Base-by-base conservation (phyloP, 2,888 invertebrate genomes). In the Scotopteryx bipunctaria region DNA sequence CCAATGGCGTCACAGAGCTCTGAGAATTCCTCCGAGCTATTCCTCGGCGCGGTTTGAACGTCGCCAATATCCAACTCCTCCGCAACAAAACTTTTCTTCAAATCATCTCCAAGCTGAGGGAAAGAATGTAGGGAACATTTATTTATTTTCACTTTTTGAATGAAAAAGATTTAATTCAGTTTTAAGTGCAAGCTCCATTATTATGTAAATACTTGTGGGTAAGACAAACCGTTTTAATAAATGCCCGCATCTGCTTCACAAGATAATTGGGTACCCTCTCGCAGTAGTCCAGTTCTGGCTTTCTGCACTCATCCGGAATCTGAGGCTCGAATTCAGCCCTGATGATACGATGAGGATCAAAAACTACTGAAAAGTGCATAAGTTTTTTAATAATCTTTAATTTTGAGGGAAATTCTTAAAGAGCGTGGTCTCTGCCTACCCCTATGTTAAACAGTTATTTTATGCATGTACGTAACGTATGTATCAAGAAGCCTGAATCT, bases 41-140 rank as follows among this genome's bases (percentile, higher is more conserved):
- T 80, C 6, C 92, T 81, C 52, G 91, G 86, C 1, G 81, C 78
- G 17, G 92, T 84, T 32, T 91, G 80, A 0, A 81, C 80, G 0
- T 86, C 86, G 11, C 78, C 44, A 9, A 76, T 63, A n/a, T 86
- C 82, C 13, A 76, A 33, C 35, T 66, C 59, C 23, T 80, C 75
- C 1, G 80, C 58, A 64, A 67, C 83, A 76, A 77, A 86, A 59
- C 55, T 63, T 2, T 61, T 8, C 15, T 6, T 59, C 49, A 41
- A 15, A 8, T 63, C 64, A 1, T 67, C 63, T 25, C 55, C 55
- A 4, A 75, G 42, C 86, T 86, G 75, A n/a, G 43, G n/a, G 9
- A 8, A n/a, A n/a, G n/a, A n/a, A n/a, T n/a, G n/a, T n/a, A n/a
- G n/a, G n/a, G n/a, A n/a, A n/a, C n/a, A n/a, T n/a, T n/a, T n/a